A percentile compares a stretch with the other conserved stretches of the same genome.
phyloP scores from a whole-genome alignment of 2,888 invertebrate species.

The Alcis repandata region DNA sequence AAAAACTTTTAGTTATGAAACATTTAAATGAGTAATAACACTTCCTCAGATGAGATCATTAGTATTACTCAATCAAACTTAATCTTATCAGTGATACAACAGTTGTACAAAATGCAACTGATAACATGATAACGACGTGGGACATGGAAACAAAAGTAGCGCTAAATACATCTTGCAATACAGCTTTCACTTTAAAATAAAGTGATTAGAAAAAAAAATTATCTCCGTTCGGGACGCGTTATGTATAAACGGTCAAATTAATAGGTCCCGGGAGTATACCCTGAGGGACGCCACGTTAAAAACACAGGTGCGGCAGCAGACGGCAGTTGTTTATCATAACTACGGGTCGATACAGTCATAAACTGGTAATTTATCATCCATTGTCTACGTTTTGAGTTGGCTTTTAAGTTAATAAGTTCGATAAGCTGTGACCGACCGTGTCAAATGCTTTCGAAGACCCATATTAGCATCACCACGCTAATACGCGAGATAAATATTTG shows the following conservation, averaged over 20 bases:
- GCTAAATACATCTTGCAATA: constrained; percentile 11
- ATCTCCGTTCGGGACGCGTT: too few species aligned
- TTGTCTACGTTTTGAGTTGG: constrained; percentile 47
- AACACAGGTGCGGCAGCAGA: constrained; percentile 52
- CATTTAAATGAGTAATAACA: not conserved
- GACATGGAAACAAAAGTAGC: constrained; percentile 6
- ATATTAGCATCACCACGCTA: constrained; percentile 13
- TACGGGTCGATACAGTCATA: constrained; percentile 56
- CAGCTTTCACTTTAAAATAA: constrained; percentile 38
- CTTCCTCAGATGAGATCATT: constrained; percentile 17
- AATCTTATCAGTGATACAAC: constrained; percentile 30
- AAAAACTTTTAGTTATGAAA: not conserved
- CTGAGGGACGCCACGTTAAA: constrained; percentile 54
- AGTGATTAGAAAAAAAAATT: constrained; percentile 44
- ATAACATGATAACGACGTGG: constrained; percentile 11
- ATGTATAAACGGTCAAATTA: constrained; percentile 35
- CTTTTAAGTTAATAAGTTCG: constrained; percentile 63
- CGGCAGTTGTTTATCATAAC: constrained; percentile 53
- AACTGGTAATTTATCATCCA: constrained; percentile 58
- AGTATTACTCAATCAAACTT: constrained; percentile 11
- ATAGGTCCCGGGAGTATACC: constrained; percentile 53
- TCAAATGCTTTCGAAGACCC: constrained; percentile 41
- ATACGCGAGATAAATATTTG: constrained; percentile 18
- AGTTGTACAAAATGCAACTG: constrained; percentile 2
- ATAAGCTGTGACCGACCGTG: constrained; percentile 42